phyloP scores from a whole-genome alignment of 2,113 vertebrate genomes.

The Ammodytes marinus region DNA sequence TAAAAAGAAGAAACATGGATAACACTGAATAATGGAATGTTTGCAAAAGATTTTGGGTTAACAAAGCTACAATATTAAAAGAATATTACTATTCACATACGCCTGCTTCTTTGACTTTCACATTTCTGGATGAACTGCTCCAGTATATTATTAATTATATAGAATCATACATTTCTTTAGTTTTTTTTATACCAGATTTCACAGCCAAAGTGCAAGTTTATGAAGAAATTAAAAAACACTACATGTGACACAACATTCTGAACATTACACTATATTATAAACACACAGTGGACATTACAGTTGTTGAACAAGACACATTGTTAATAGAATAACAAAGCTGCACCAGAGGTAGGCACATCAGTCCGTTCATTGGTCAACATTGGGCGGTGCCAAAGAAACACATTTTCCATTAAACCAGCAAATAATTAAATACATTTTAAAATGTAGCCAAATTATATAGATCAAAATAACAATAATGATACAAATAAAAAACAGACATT shows the following conservation, averaged over 20 bases:
- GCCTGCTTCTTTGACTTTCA: constrained; percentile 9
- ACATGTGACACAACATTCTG: not conserved
- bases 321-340: too few species aligned
- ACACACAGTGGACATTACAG: not conserved
- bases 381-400: too few species aligned
- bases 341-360: too few species aligned
- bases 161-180: not conserved
- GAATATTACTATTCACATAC: too few species aligned
- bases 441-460: too few species aligned
- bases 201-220: constrained; percentile 2
- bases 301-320: too few species aligned
- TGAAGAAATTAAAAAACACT: not conserved
- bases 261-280: constrained; percentile 5
- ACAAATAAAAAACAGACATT: too few species aligned
- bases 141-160: too few species aligned
- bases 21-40: not conserved
- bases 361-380: too few species aligned
- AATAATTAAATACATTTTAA: too few species aligned
- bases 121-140: not conserved
- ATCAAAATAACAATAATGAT: too few species aligned
- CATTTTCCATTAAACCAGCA: too few species aligned
- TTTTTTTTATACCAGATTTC: not conserved
- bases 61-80: not conserved
- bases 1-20: not conserved
- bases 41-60: constrained; percentile 17